phyloP scores from a whole-genome alignment of 37 sponge, comb jelly and placozoan genomes.

The Aplysina aerophoba region DNA sequence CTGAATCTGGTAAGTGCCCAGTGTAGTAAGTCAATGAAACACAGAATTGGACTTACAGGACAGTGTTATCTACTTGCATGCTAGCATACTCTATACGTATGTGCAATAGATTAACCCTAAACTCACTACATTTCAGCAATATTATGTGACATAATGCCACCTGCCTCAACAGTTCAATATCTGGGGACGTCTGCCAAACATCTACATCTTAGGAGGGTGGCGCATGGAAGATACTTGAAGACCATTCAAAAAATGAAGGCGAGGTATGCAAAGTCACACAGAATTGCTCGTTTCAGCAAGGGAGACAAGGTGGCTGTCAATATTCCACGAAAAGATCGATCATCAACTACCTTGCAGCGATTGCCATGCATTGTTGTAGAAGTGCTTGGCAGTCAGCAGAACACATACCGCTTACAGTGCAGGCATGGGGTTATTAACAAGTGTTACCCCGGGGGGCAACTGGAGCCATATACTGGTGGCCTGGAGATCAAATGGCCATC shows the following conservation, averaged over 20 bases:
- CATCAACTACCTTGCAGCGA: background rate
- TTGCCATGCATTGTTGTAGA: background rate
- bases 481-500: background rate
- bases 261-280: background rate
- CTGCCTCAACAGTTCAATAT: no score
- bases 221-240: background rate
- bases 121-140: no score
- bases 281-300: background rate
- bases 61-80: no score
- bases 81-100: no score
- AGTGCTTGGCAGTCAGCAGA: background rate
- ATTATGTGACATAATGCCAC: no score
- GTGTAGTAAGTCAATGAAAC: no score
- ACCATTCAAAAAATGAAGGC: background rate
- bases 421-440: background rate
- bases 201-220: background rate
- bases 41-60: no score
- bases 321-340: background rate
- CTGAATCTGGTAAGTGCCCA: no score
- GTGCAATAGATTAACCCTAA: no score
- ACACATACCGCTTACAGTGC: background rate
- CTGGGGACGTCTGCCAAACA: no score
- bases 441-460: background rate
- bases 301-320: constrained; percentile 8
- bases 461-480: background rate